These are phyloP conservation scores for Nasonovia ribisnigri DNA, from an alignment of 2,888 invertebrate species.

Conservation along the genomic window DNA sequence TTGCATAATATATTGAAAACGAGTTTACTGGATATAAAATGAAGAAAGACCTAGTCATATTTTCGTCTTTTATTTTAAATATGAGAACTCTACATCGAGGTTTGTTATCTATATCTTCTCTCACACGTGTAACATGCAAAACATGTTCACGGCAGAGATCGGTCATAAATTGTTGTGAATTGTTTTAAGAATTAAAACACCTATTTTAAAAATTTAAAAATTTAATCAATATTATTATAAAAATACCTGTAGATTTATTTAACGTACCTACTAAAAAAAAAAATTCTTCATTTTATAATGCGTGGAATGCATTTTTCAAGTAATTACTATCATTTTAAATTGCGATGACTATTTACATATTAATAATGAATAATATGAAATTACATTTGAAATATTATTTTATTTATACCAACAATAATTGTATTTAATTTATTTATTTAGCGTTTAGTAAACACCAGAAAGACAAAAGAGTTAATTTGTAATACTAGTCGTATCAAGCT, in stretches of 20 bases:
- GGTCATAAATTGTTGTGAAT: not conserved
- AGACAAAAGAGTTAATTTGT: not conserved
- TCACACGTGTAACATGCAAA: not conserved
- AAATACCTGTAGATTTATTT: not conserved
- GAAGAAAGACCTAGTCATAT: constrained; percentile 29
- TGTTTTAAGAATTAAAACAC: not conserved
- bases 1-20: constrained; percentile 40
- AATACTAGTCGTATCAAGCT: not conserved
- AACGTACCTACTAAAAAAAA: not conserved
- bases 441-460: not conserved
- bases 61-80: not conserved
- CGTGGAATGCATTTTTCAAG: not conserved
- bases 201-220: not conserved
- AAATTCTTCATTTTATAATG: not conserved
- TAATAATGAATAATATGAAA: not conserved
- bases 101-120: constrained; percentile 18
- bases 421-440: not conserved
- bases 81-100: not conserved
- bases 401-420: not conserved
- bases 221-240: not conserved
- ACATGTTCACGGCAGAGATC: not conserved
- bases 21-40: constrained; percentile 6
- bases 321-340: not conserved
- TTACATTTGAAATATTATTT: not conserved
- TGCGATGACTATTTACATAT: not conserved